These are phyloP conservation scores for Lithophane leautieri DNA, from an alignment of 2,888 invertebrate genomes.

Conservation along the genomic window DNA sequence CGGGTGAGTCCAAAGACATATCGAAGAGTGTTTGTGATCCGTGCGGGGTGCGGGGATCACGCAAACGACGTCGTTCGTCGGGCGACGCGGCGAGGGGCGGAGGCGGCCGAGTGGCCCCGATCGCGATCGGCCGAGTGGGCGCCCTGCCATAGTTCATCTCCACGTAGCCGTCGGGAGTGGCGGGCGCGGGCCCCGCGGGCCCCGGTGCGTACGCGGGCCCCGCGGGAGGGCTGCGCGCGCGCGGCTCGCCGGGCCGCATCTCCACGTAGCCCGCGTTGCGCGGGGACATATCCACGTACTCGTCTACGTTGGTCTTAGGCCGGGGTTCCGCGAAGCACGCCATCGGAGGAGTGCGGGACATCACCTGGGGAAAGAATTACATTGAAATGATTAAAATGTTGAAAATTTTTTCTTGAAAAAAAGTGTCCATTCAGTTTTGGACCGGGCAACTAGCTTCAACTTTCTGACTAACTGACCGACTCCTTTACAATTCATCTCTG, in stretches of 20 bases:
- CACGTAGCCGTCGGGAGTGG: slow-evolving; percentile 85
- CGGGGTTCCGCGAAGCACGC: slow-evolving; percentile 72
- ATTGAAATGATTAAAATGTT: background rate
- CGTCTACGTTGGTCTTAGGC: slow-evolving; percentile 76
- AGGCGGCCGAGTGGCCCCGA: slow-evolving; percentile 79
- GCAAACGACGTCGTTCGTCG: slow-evolving; percentile 74
- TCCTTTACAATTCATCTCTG: background rate
- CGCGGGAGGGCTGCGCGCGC: slow-evolving; percentile 37
- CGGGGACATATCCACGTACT: slow-evolving; percentile 88
- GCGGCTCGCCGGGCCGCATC: slow-evolving; percentile 87
- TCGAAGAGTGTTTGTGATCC: slow-evolving; percentile 93
- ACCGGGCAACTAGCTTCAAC: background rate
- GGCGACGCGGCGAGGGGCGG: slow-evolving; percentile 69
- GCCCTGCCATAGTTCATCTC: slow-evolving; percentile 87
- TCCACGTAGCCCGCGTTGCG: slow-evolving; percentile 91
- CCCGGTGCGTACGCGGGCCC: slow-evolving; percentile 20
- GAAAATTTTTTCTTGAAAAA: background rate
- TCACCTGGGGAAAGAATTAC: slow-evolving; percentile 61
- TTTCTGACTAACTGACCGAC: too few relatives aligned
- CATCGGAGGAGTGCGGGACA: slow-evolving; percentile 78
- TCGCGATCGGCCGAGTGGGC: slow-evolving; percentile 92
- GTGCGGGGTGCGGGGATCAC: slow-evolving; percentile 85
- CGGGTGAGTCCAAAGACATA: slow-evolving; percentile 92
- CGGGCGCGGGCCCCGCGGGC: slow-evolving; percentile 32
- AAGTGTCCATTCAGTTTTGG: background rate